A percentile compares a stretch with the other conserved stretches of the same genome.
Evolutionary conservation across 2,888 invertebrate genomes (phyloP).

Genomic region (Sinhomidia bicolor): DNA sequence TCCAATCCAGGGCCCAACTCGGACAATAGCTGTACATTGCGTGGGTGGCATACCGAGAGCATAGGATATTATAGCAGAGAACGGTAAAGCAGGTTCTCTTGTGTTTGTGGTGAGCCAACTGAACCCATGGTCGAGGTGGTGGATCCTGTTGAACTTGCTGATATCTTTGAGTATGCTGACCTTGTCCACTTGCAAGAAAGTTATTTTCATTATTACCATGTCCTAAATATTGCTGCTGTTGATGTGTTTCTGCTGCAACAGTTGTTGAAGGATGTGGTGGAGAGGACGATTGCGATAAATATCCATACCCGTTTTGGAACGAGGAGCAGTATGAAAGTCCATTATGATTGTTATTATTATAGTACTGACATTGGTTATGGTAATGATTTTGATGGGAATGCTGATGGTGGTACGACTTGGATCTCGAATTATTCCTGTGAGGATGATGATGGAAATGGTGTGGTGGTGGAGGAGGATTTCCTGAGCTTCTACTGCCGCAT

Average conservation of each 20-base stretch:
- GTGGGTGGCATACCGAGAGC: slow-evolving; percentile 99
- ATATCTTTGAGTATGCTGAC: neutral
- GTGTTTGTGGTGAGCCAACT: slow-evolving; percentile 93
- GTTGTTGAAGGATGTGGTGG: neutral
- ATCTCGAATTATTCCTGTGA: neutral
- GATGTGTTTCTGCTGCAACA: neutral
- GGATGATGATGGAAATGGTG: slow-evolving; percentile 5
- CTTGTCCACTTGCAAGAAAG: neutral
- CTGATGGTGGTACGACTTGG: slow-evolving; percentile 49
- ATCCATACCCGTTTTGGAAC: neutral
- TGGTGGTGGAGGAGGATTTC: neutral
- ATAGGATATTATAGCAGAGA: slow-evolving; percentile 99
- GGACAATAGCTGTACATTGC: slow-evolving; percentile 99
- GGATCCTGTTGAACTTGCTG: slow-evolving; percentile 86
- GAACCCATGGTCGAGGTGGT: slow-evolving; percentile 97
- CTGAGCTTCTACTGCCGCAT: slow-evolving; percentile 10
- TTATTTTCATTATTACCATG: neutral
- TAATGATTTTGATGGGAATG: slow-evolving; percentile 15
- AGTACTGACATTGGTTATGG: slow-evolving; percentile 13
- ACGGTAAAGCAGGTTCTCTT: slow-evolving; percentile 96
- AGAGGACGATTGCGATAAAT: neutral
- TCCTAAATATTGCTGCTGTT: neutral
- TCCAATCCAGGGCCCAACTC: slow-evolving; percentile 99
- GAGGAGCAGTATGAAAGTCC: neutral
- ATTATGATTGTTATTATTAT: too few species aligned